Percentiles rank a stretch among this genome's conserved stretches.
phyloP scores from a whole-genome alignment of 2,797 vertebrate genomes.

The Amazonetta brasiliensis region DNA sequence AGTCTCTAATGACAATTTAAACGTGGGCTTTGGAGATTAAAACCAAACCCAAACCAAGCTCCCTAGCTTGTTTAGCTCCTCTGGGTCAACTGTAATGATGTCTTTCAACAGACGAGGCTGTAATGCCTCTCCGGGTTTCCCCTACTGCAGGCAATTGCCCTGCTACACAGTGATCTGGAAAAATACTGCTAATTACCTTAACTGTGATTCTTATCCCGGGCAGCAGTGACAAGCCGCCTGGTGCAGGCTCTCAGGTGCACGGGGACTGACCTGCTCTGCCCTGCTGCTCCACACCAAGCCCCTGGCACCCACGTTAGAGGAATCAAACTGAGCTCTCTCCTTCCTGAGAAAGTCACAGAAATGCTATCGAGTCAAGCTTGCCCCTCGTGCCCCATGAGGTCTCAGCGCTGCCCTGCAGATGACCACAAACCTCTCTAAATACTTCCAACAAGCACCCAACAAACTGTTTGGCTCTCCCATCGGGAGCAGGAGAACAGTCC shows the following conservation, averaged over 20 bases:
- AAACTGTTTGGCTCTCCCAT: fast-evolving
- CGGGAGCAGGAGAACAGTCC: background rate
- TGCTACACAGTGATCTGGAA: background rate
- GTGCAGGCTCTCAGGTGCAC: background rate
- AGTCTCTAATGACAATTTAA: background rate
- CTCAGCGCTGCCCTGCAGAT: background rate
- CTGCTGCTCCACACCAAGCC: background rate
- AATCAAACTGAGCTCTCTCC: background rate
- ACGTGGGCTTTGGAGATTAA: background rate
- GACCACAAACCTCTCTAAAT: background rate
- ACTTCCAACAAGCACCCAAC: background rate
- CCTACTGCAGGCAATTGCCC: background rate
- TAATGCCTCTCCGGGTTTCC: background rate
- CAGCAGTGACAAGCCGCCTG: constrained; percentile 30
- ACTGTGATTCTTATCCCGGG: constrained; percentile 17
- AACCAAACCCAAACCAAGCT: background rate
- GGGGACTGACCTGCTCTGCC: background rate
- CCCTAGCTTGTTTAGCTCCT: background rate
- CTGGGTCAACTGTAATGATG: background rate
- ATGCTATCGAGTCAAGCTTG: background rate
- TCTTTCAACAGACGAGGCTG: background rate
- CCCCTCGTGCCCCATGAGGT: background rate
- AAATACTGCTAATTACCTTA: constrained; percentile 30
- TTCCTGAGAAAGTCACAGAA: background rate
- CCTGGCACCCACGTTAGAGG: background rate